These are phyloP conservation scores for Xiphophorus maculatus DNA, from an alignment of 2,113 vertebrate species.

Conservation along the genomic window DNA sequence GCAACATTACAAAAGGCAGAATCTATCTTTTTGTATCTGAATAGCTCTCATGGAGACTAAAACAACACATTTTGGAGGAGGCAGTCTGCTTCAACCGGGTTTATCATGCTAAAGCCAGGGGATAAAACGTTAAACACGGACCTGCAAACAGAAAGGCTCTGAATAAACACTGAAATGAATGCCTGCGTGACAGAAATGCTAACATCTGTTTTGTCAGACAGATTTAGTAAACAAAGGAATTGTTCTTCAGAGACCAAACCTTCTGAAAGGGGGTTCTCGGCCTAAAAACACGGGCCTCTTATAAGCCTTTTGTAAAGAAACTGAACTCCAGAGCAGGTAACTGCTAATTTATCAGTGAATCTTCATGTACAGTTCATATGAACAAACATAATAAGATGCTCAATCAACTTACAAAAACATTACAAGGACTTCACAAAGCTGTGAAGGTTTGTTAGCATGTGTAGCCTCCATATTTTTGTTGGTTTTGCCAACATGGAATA, in stretches of 20 bases:
- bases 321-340: slow-evolving; percentile 37
- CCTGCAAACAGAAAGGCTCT: slow-evolving; percentile 45
- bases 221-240: slow-evolving; percentile 66
- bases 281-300: slow-evolving; percentile 18
- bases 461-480: not conserved
- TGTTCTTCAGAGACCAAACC: slow-evolving; percentile 60
- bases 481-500: not conserved
- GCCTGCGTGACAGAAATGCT: slow-evolving; percentile 63
- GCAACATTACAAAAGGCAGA: not conserved
- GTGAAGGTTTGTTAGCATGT: not conserved
- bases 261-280: slow-evolving; percentile 53
- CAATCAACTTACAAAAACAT: slow-evolving; percentile 38
- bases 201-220: slow-evolving; percentile 55
- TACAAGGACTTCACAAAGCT: not conserved
- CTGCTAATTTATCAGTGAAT: slow-evolving; percentile 15
- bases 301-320: slow-evolving; percentile 53
- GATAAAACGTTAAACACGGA: slow-evolving; percentile 39
- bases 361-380: slow-evolving; percentile 41
- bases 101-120: slow-evolving; percentile 35
- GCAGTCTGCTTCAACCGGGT: slow-evolving; percentile 8
- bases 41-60: slow-evolving; percentile 28
- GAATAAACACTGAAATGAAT: slow-evolving; percentile 50
- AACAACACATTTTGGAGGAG: slow-evolving; percentile 41
- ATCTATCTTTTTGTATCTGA: slow-evolving; percentile 23
- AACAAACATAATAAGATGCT: slow-evolving; percentile 57